These are phyloP conservation scores for Dinoponera quadriceps DNA, from an alignment of 1,140 invertebrate genomes.

Conservation along the genomic window DNA sequence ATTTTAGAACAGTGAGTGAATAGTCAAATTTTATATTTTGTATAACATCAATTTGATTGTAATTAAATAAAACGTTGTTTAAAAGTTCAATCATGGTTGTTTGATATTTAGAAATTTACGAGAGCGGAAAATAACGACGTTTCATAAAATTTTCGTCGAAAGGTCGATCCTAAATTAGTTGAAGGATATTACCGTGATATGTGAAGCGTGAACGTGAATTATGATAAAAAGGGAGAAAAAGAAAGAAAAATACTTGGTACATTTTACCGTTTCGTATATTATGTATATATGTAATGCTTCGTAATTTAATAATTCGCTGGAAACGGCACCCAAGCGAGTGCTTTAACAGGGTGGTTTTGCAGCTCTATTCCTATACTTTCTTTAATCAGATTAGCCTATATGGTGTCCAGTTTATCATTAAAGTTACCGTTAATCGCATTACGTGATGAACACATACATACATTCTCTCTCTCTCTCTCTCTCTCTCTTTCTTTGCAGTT, in stretches of 20 bases:
- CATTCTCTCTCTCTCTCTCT: not conserved
- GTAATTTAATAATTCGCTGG: slow-evolving; percentile 34
- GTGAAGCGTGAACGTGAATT: not conserved
- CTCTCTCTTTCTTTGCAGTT: not conserved
- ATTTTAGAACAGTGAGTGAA: not conserved
- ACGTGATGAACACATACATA: not conserved
- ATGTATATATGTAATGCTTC: not conserved
- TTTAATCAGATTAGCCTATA: slow-evolving; percentile 20
- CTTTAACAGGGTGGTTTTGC: slow-evolving; percentile 17
- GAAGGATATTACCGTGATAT: not conserved
- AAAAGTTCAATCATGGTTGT: not conserved
- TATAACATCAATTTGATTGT: not conserved
- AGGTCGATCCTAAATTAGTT: not conserved
- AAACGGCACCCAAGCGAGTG: not conserved
- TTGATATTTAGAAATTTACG: not conserved
- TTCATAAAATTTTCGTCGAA: not conserved
- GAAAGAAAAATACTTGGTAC: not conserved
- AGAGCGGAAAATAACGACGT: not conserved
- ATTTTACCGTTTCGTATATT: not conserved
- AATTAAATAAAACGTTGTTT: not conserved
- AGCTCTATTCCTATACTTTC: slow-evolving; percentile 3
- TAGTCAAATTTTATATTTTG: not conserved
- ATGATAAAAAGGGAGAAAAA: too few relatives aligned
- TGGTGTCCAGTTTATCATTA: slow-evolving; percentile 12
- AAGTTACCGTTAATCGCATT: slow-evolving; percentile 2